Base-by-base conservation (phyloP, 2,113 vertebrate genomes). In the Tapirus terrestris region DNA sequence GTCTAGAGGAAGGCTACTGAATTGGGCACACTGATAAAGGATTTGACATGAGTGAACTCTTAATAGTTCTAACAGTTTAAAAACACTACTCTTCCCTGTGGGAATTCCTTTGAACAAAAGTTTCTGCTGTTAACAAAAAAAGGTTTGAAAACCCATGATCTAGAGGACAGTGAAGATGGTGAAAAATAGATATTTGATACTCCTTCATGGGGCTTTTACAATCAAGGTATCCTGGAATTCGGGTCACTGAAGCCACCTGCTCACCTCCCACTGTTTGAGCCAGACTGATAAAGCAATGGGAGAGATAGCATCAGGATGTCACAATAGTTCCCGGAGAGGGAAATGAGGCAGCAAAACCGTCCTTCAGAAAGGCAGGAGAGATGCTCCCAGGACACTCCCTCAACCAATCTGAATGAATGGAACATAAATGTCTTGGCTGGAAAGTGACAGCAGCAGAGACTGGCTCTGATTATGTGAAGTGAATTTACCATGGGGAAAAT, bases 171-270 rank as follows among this genome's bases (percentile, higher is more conserved):
- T 21, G 39, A 93, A 68, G 53, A 85, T 43, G 36, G 53, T 92
- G 31, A 56, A 58, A 70, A 67, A 56, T 3, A 75, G 31, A 13
- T 27, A 43, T 36, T 89, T 68, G 16, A 33, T 84, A 51, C 51
- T 91, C 61, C 85, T 75, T 82, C 97, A 70, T 63, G 67, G 93
- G 45, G 79, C 29, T 92, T 95, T 94, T 63, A 14, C 31, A 89
- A 80, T 84, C 36, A 88, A 92, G 68, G 65, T 33, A 25, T 76
- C 75, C 68, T 91, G 39, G 65, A 91, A 85, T 85, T 85, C 33
- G 88, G 27, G 81, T 91, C 84, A 6, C 17, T 36, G 48, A 91
- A 70, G 43, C 63, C 33, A 33, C 36, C 25, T 5, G 25, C 58
- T 97, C 27, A 75, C 36, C 33, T 58, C 13, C 25, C 58, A 45